Evolutionary conservation across 2,888 invertebrate species (phyloP).

Genomic region (Apantesis nais): DNA sequence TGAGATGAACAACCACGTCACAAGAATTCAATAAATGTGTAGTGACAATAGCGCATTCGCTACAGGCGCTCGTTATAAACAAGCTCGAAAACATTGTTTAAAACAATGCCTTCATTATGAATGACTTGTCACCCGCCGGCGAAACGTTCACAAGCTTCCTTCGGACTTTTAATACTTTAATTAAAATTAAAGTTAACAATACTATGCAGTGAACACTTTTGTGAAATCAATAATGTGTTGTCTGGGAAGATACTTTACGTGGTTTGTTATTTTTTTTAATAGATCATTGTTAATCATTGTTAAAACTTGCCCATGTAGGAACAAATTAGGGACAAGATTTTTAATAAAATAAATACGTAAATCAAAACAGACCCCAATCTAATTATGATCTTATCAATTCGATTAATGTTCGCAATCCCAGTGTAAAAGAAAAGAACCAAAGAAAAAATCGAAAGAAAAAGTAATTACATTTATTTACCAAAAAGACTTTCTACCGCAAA

Average conservation of each 20-base stretch:
- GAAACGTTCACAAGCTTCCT: slow-evolving; percentile 11
- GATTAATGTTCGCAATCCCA: neutral
- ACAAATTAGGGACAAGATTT: neutral
- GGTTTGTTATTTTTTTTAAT: neutral
- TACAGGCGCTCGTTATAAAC: slow-evolving; percentile 16
- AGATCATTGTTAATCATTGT: too few relatives aligned
- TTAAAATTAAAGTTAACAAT: slow-evolving; percentile 21
- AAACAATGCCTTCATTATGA: slow-evolving; percentile 39
- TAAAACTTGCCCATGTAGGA: neutral
- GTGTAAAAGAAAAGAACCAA: too few relatives aligned
- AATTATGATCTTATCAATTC: neutral
- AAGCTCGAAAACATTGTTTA: slow-evolving; percentile 27
- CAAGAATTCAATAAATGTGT: slow-evolving; percentile 6
- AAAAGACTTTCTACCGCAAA: too few relatives aligned
- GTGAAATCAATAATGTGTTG: neutral
- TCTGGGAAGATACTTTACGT: neutral
- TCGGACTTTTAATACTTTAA: slow-evolving; percentile 19
- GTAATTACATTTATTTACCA: too few relatives aligned
- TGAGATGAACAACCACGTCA: neutral
- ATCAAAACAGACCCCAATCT: neutral
- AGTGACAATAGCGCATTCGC: slow-evolving; percentile 12
- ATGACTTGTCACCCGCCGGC: slow-evolving; percentile 27
- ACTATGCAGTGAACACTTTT: neutral
- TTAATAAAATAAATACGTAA: too few relatives aligned
- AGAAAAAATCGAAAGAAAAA: too few relatives aligned